Evolutionary conservation across 2,888 invertebrate species (phyloP), one percentile per base, ranked within the genome.

Genomic region (Watsonalla binaria): DNA sequence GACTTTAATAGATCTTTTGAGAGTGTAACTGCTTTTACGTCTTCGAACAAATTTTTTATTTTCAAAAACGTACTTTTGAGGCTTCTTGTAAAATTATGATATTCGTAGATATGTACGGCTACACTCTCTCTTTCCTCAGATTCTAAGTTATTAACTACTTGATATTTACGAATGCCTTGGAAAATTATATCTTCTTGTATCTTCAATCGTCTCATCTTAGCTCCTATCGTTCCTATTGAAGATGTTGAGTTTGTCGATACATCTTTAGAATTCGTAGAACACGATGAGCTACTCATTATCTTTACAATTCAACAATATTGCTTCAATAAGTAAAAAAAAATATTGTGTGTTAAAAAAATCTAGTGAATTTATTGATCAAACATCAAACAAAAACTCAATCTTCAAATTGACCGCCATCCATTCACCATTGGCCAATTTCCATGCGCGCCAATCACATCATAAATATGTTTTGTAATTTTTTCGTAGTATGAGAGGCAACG

Each of bases 101-200:
- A 71, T 5, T 71, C 6, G 57, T 47, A 51, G 59, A 55, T 42
- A 60, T 51, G 37, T 47, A 9, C 37, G 6, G 37, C 39, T 15
- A 4, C 54, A 24, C 51, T 49, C 35, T 48, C 51, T 37, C 52
- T 58, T 13, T 64, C 58, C 9, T 42, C 42, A 5, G 42, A 42
- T 11, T 42, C 42, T 8, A 2, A 37, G 42, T 11, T 11, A 11
- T 11, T 11, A 11, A 5, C 11, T 42, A 5, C 11, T 42, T 42
- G 47, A 11, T 55, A 60, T 50, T 73, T 74, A 51, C 61, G 63
- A 45, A 76, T 53, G 56, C 61, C 65, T 55, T 82, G 77, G 34
- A 69, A 46, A 15, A 86, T 63, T 51, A 87, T 56, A 59, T 67
- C 74, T 77, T 89, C 88, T 66, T 89, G 86, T 60, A 90, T 85